These are phyloP conservation scores for Hylaeus anthracinus DNA, from an alignment of 1,140 invertebrate species.

Conservation along the genomic window DNA sequence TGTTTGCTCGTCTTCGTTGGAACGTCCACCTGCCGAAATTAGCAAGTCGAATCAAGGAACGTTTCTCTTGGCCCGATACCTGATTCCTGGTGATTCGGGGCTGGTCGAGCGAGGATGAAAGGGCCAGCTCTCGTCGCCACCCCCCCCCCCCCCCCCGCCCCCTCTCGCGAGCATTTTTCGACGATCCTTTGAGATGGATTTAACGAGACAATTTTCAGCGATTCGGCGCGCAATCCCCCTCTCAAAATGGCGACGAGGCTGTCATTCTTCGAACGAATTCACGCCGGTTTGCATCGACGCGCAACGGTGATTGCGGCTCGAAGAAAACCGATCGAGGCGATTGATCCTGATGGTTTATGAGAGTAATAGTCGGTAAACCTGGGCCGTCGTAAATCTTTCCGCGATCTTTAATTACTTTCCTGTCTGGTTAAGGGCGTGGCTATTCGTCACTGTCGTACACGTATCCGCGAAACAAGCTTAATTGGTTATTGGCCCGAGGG, in stretches of 20 bases:
- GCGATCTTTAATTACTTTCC: conserved; percentile 44
- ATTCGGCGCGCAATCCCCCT: too few species aligned
- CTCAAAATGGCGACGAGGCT: too few species aligned
- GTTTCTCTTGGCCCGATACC: conserved; percentile 11
- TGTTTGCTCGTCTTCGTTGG: conserved; percentile 46
- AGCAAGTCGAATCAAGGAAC: conserved; percentile 55
- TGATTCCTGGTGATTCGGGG: conserved; percentile 25
- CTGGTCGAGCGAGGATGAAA: conserved; percentile 17
- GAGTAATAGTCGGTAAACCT: not conserved
- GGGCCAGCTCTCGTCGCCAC: not conserved
- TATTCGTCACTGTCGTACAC: conserved; percentile 34
- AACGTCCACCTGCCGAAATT: conserved; percentile 56
- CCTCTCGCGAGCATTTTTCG: not conserved
- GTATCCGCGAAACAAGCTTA: conserved; percentile 15
- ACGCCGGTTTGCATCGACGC: not conserved
- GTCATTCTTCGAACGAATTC: too few species aligned
- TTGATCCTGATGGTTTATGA: conserved; percentile 21
- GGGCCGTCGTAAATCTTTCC: conserved; percentile 29
- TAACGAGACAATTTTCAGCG: not conserved
- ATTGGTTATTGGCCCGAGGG: conserved; percentile 18
- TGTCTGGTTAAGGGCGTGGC: conserved; percentile 7
- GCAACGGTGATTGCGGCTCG: too few species aligned
- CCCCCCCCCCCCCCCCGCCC: not conserved
- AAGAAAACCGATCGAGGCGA: not conserved
- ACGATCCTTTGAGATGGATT: not conserved